phyloP scores from a whole-genome alignment of 2,797 vertebrate genomes.

The Sorex maritimensis region DNA sequence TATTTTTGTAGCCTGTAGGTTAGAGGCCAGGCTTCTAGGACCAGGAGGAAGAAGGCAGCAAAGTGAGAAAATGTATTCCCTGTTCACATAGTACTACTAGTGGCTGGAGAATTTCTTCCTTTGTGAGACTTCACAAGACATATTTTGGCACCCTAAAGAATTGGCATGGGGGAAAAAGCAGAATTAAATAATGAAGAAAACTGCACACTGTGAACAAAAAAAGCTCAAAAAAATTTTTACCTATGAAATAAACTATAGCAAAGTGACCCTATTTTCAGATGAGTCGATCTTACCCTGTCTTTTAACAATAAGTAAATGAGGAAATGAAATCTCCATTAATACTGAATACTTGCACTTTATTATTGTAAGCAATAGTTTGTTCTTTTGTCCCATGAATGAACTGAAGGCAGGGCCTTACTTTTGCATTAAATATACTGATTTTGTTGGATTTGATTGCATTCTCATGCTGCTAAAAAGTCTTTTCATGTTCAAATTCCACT shows the following conservation, averaged over 20 bases:
- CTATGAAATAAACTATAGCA: constrained; percentile 17
- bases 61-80: constrained; percentile 14
- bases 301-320: constrained; percentile 54
- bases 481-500: constrained; percentile 81
- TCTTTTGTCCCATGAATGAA: constrained; percentile 61
- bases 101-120: background rate
- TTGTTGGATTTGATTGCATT: constrained; percentile 63
- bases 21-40: background rate
- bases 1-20: background rate
- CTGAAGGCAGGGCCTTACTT: constrained; percentile 43
- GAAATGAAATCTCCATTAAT: background rate
- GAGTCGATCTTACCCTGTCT: constrained; percentile 19
- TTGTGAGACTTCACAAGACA: background rate
- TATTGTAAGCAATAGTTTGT: background rate
- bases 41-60: background rate
- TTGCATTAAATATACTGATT: constrained; percentile 62
- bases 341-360: constrained; percentile 2
- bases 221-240: background rate
- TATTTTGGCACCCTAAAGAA: background rate
- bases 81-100: background rate
- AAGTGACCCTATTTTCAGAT: constrained; percentile 41
- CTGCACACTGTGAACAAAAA: background rate
- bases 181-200: constrained; percentile 62
- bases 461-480: constrained; percentile 68
- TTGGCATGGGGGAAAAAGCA: background rate